Base-by-base conservation (phyloP, 2,797 vertebrate genomes). In the Emydoidea blandingii region DNA sequence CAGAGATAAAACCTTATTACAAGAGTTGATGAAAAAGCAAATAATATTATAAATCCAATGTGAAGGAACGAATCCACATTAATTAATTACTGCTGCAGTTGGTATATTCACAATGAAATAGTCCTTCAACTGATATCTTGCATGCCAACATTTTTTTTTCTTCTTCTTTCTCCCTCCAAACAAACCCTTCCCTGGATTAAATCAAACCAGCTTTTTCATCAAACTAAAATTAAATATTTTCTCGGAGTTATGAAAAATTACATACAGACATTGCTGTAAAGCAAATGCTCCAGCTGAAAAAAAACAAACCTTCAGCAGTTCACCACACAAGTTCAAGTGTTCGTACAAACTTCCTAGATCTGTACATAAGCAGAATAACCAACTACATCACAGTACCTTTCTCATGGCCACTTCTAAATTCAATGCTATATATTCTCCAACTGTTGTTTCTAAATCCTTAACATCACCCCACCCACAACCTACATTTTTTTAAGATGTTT, bases 1-100 rank as follows among this genome's bases (percentile, higher is more conserved):
- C 52, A 90, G 85, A 91, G 81, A 53, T 31, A 85, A 95, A 90
- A 91, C 34, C 25, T 68, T 84, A 74, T 49, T 56, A 88, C 25
- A 94, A 79, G 91, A 82, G 72, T 18, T 37, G 29, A 85, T 78
- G 2, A 90, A 65, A 85, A 72, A 72, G 57, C 16, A 87, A 89
- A 52, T 31, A 47, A 1, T n/a, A 29, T n/a, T 84, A 92, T 29
- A 92, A 95, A 86, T 74, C 5, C 37, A 50, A 31, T 11, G n/a
- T 0, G 4, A 93, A 85, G n/a, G 41, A 90, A 86, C 50, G 72
- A 4, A 44, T 23, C 2, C 3, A 76, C 15, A 25, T 87, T 65
- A 53, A 83, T 8, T 79, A 76, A 11, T 41, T 72, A 90, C 41
- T 44, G 86, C 16, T 54, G 83, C 16, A 84, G 65, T 37, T 92